Evolutionary conservation across 2,888 invertebrate species (phyloP).

Genomic region (Cryptocephalus moraei): DNA sequence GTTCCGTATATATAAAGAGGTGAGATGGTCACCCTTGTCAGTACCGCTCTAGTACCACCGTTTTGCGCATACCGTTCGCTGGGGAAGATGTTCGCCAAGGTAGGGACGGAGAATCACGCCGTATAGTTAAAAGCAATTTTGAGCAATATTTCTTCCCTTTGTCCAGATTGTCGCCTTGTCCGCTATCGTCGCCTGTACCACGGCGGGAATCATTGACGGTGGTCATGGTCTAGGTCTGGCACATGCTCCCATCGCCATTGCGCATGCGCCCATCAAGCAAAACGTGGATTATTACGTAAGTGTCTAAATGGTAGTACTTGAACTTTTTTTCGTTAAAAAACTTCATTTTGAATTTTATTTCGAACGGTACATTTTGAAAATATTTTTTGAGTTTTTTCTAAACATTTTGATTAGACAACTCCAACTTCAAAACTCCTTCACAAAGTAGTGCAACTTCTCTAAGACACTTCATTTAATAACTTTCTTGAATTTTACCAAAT

Average conservation of each 20-base stretch:
- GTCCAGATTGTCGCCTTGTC: constrained; percentile 20
- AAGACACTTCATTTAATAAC: too few species aligned
- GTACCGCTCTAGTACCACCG: constrained; percentile 14
- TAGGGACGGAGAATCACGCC: constrained; percentile 11
- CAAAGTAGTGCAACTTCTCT: too few species aligned
- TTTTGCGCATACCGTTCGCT: constrained; percentile 6
- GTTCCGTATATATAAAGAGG: constrained; percentile 25
- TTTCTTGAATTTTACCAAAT: too few species aligned
- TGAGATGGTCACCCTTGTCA: constrained; percentile 18
- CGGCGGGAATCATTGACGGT: constrained; percentile 42
- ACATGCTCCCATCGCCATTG: constrained; percentile 22
- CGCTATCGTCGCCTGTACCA: constrained; percentile 36
- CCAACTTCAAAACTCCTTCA: too few species aligned
- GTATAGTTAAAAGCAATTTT: background rate
- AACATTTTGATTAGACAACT: too few species aligned
- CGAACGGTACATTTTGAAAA: too few species aligned
- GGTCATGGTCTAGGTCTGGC: constrained; percentile 29
- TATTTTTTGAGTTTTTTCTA: too few species aligned
- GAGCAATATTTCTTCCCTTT: background rate
- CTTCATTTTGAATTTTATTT: too few species aligned
- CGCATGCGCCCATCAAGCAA: constrained; percentile 29
- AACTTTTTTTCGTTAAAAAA: too few species aligned
- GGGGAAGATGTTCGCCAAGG: constrained; percentile 25
- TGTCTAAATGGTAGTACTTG: too few species aligned
- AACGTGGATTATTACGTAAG: constrained; percentile 22